Conservation (phyloP, 2,113 vertebrate species). For the Macrotis lagotis region DNA sequence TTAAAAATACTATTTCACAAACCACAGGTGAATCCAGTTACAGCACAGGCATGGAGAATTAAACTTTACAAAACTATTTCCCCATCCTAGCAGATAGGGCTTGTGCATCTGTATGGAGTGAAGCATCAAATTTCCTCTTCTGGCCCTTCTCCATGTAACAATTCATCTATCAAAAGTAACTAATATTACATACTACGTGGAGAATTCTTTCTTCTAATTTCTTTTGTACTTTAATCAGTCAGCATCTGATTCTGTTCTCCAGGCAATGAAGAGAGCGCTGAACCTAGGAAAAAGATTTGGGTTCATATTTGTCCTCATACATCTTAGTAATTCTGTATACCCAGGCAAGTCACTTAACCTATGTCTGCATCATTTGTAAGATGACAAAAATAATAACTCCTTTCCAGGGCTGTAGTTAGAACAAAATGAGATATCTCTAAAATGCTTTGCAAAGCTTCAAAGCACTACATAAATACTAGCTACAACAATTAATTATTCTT, state of each 20-base stretch:
- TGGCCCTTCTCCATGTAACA: background rate
- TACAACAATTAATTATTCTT: background rate
- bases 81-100: background rate
- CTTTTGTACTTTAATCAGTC: background rate
- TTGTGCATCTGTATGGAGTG: background rate
- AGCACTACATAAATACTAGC: background rate
- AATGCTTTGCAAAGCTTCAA: background rate
- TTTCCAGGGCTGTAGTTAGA: background rate
- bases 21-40: background rate
- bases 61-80: background rate
- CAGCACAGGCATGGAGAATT: background rate
- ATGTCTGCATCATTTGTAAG: background rate
- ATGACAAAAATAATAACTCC: background rate
- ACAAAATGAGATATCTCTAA: background rate
- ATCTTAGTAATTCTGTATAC: background rate
- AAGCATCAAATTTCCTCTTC: background rate
- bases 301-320: background rate
- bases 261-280: background rate
- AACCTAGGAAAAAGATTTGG: background rate
- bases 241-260: background rate
- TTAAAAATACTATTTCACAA: background rate
- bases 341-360: background rate
- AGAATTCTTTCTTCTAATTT: background rate
- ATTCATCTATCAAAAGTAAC: background rate
- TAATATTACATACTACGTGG: background rate